phyloP scores from a whole-genome alignment of 1,140 invertebrate species.

The Drosophila albomicans region DNA sequence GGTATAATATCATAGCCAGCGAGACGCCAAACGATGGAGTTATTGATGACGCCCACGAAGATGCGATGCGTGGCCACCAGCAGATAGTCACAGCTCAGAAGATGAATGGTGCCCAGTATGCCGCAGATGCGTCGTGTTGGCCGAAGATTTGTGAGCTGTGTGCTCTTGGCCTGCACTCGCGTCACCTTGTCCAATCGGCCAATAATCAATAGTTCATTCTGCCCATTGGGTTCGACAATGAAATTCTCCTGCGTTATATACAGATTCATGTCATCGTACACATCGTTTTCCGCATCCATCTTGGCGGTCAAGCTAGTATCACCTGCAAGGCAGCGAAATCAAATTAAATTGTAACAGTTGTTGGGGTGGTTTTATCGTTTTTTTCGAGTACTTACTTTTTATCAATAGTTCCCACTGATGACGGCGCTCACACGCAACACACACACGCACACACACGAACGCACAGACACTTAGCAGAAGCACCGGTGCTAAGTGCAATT shows the following conservation, averaged over 20 bases:
- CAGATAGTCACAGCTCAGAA: slow-evolving; percentile 95
- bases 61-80: slow-evolving; percentile 95
- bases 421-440: slow-evolving; percentile 36
- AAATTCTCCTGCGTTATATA: slow-evolving; percentile 91
- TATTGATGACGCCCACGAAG: slow-evolving; percentile 94
- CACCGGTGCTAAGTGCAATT: slow-evolving; percentile 9
- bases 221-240: slow-evolving; percentile 88
- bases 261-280: slow-evolving; percentile 88
- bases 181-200: slow-evolving; percentile 90
- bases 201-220: slow-evolving; percentile 89
- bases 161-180: slow-evolving; percentile 86
- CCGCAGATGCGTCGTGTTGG: slow-evolving; percentile 93
- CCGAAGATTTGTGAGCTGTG: slow-evolving; percentile 71
- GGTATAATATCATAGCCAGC: slow-evolving; percentile 94
- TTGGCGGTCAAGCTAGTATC: not conserved
- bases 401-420: slow-evolving; percentile 43
- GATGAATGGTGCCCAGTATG: slow-evolving; percentile 93
- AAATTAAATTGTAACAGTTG: not conserved
- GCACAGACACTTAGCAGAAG: slow-evolving; percentile 25
- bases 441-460: slow-evolving; percentile 25
- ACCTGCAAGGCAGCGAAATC: slow-evolving; percentile 15
- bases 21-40: slow-evolving; percentile 94
- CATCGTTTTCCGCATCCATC: slow-evolving; percentile 77
- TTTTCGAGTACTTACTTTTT: slow-evolving; percentile 24
- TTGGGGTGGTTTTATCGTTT: slow-evolving; percentile 6